Evolutionary conservation across 2,888 invertebrate genomes (phyloP).

Genomic region (Drosophila macrospina): DNA sequence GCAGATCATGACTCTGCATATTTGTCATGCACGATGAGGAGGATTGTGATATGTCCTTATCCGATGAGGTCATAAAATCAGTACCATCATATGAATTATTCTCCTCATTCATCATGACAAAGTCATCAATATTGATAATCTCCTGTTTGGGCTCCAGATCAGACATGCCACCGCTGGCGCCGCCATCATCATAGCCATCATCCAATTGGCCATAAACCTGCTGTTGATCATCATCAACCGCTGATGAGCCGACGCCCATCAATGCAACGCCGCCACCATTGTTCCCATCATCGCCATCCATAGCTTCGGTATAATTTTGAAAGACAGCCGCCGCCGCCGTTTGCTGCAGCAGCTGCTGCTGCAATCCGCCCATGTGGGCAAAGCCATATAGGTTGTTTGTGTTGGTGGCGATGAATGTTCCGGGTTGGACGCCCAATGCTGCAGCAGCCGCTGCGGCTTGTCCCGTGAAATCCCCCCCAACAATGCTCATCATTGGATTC

Average conservation of each 20-base stretch:
- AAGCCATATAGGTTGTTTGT: conserved; percentile 84
- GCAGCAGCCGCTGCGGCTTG: conserved; percentile 83
- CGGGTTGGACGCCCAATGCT: conserved; percentile 82
- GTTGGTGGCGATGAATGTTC: conserved; percentile 80
- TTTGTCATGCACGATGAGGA: conserved; percentile 71
- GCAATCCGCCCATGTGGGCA: conserved; percentile 84
- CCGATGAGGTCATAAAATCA: conserved; percentile 80
- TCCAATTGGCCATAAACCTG: conserved; percentile 78
- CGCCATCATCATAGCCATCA: conserved; percentile 77
- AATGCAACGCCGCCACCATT: conserved; percentile 45
- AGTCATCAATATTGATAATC: conserved; percentile 85
- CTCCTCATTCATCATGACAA: conserved; percentile 85
- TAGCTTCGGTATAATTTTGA: conserved; percentile 83
- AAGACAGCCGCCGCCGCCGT: conserved; percentile 83
- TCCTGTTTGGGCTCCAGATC: conserved; percentile 83
- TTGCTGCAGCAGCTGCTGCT: conserved; percentile 84
- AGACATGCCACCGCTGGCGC: conserved; percentile 68
- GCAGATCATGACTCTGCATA: conserved; percentile 69
- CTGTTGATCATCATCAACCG: conserved; percentile 67
- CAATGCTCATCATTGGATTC: conserved; percentile 86
- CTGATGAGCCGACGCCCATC: conserved; percentile 55
- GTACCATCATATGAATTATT: conserved; percentile 84
- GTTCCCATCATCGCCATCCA: conserved; percentile 71
- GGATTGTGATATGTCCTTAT: conserved; percentile 77
- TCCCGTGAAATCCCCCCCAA: conserved; percentile 85